Conservation (phyloP, 2,888 invertebrate species). For the Blastobasis lacticolella region DNA sequence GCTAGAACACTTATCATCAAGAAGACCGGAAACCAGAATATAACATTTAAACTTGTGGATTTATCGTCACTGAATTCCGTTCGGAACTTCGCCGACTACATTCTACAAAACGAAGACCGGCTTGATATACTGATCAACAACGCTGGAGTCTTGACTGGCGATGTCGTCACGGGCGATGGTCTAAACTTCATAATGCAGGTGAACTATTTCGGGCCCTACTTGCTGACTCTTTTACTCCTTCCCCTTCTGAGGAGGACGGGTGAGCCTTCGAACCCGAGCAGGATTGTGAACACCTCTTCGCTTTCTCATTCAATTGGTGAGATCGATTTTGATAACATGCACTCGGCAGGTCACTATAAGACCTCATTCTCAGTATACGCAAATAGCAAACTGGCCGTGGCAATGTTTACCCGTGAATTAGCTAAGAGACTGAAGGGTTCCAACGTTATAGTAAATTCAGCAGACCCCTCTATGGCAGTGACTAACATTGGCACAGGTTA, state of each 20-base stretch:
- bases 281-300: constrained; percentile 82
- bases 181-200: constrained; percentile 88
- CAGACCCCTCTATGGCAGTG: no score
- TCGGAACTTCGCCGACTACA: not conserved
- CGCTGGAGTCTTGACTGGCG: not conserved
- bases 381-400: no score
- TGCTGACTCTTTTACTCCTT: constrained; percentile 87
- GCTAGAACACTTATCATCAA: not conserved
- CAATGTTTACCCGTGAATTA: no score
- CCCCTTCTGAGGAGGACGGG: constrained; percentile 75
- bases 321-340: no score
- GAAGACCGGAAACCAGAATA: not conserved
- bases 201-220: constrained; percentile 90
- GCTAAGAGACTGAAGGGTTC: no score
- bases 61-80: not conserved
- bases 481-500: not conserved
- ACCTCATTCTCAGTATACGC: not conserved
- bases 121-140: not conserved
- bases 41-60: not conserved
- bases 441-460: no score
- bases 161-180: constrained; percentile 77
- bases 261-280: constrained; percentile 69
- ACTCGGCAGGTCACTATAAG: no score
- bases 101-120: not conserved
- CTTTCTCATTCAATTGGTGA: constrained; percentile 64